phyloP scores from a whole-genome alignment of 2,888 invertebrate genomes.

The Leucophenga maculata region DNA sequence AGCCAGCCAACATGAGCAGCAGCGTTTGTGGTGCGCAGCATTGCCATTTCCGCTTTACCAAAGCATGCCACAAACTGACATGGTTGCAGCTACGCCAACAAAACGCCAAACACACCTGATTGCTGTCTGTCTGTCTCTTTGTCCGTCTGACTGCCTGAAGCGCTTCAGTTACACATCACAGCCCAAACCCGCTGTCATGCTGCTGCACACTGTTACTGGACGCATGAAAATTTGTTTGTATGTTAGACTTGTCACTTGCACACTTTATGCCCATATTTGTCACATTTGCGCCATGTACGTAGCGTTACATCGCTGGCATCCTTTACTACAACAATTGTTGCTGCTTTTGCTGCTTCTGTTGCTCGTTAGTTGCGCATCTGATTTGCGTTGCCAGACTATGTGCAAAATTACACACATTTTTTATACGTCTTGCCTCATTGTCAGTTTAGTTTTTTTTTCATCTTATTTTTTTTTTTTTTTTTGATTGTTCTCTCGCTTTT shows the following conservation, averaged over 20 bases:
- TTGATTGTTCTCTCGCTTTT: not conserved
- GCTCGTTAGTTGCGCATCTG: conserved; percentile 66
- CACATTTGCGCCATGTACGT: conserved; percentile 63
- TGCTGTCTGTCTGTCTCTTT: not conserved
- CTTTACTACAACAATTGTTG: conserved; percentile 39
- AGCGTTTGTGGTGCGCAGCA: conserved; percentile 30
- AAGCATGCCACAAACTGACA: not conserved
- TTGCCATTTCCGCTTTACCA: conserved; percentile 11
- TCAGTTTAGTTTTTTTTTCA: too few species aligned
- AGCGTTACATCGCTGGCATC: conserved; percentile 35
- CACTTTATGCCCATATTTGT: conserved; percentile 68
- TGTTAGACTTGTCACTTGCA: conserved; percentile 67
- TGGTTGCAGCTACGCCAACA: not conserved
- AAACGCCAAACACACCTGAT: conserved; percentile 2
- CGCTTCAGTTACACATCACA: not conserved
- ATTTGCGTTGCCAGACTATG: conserved; percentile 45
- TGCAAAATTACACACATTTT: conserved; percentile 12
- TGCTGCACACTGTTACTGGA: not conserved
- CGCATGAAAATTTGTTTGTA: conserved; percentile 62
- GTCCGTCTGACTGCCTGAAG: not conserved
- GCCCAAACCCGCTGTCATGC: not conserved
- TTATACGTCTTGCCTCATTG: conserved; percentile 47
- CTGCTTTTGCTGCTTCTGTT: conserved; percentile 40
- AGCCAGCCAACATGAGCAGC: conserved; percentile 56
- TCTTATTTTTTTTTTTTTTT: conserved; percentile 39